Evolutionary conservation across 2,888 invertebrate species (phyloP).

Genomic region (Eupithecia subfuscata): DNA sequence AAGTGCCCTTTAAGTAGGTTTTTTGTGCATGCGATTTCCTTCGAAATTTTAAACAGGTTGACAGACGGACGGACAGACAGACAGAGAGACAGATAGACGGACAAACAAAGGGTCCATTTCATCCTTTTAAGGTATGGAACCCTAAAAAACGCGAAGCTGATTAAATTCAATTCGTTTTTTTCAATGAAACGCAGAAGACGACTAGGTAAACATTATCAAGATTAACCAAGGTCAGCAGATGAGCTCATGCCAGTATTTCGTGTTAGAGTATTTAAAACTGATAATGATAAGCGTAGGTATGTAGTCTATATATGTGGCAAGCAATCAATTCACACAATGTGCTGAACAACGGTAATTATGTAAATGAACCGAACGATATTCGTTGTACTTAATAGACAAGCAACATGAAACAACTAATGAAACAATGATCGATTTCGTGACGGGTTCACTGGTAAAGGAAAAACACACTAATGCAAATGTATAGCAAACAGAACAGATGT

Average conservation of each 20-base stretch:
- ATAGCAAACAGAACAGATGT: background rate
- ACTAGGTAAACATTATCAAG: background rate
- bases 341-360: slow-evolving; percentile 62
- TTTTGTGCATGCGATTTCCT: too few relatives aligned
- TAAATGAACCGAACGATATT: slow-evolving; percentile 46
- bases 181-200: background rate
- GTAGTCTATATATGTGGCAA: slow-evolving; percentile 33
- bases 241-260: slow-evolving; percentile 22
- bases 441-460: background rate
- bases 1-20: too few relatives aligned
- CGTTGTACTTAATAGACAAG: slow-evolving; percentile 13
- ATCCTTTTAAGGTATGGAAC: too few relatives aligned
- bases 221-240: background rate
- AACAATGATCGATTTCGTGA: slow-evolving; percentile 2
- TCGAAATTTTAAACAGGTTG: too few relatives aligned
- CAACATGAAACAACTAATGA: background rate
- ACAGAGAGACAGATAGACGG: too few relatives aligned
- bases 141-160: background rate
- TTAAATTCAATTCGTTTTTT: background rate
- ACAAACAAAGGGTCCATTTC: too few relatives aligned
- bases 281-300: slow-evolving; percentile 3
- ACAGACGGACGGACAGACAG: too few relatives aligned
- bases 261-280: slow-evolving; percentile 15
- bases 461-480: background rate
- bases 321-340: slow-evolving; percentile 51